Conservation (phyloP, 1,140 invertebrate genomes). For the Drosophila pseudoananassae region DNA sequence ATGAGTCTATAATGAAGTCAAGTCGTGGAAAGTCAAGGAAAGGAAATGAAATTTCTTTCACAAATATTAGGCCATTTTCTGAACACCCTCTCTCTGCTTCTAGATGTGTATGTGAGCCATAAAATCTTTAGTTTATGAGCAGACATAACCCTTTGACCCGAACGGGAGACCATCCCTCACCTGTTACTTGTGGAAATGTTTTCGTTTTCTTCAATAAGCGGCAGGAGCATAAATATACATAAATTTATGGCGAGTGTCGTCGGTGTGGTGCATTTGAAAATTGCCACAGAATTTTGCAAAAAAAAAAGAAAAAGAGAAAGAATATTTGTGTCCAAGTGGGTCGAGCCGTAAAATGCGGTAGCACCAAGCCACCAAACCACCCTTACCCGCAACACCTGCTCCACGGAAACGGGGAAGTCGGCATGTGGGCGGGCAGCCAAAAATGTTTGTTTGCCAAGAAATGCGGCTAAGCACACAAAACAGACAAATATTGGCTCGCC, state of each 20-base stretch:
- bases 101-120: slow-evolving; percentile 13
- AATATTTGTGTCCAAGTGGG: slow-evolving; percentile 69
- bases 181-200: slow-evolving; percentile 4
- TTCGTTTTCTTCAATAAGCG: slow-evolving; percentile 67
- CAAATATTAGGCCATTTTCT: too few relatives aligned
- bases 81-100: too few relatives aligned
- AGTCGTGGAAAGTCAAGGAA: not conserved
- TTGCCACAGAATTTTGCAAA: slow-evolving; percentile 44
- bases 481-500: slow-evolving; percentile 61
- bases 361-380: slow-evolving; percentile 10
- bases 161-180: not conserved
- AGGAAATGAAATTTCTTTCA: not conserved
- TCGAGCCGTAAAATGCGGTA: slow-evolving; percentile 61
- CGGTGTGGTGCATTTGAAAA: slow-evolving; percentile 68
- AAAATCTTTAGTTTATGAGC: slow-evolving; percentile 42
- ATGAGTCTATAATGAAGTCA: slow-evolving; percentile 58
- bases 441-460: slow-evolving; percentile 65
- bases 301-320: not conserved
- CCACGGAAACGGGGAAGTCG: slow-evolving; percentile 4
- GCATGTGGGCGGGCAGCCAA: slow-evolving; percentile 11
- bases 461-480: slow-evolving; percentile 57
- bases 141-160: slow-evolving; percentile 41
- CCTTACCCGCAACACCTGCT: slow-evolving; percentile 54
- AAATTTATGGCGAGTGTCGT: slow-evolving; percentile 72
- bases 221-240: slow-evolving; percentile 65